These are phyloP conservation scores for Hestina assimilis DNA, from an alignment of 1,140 invertebrate genomes.

Conservation along the genomic window DNA sequence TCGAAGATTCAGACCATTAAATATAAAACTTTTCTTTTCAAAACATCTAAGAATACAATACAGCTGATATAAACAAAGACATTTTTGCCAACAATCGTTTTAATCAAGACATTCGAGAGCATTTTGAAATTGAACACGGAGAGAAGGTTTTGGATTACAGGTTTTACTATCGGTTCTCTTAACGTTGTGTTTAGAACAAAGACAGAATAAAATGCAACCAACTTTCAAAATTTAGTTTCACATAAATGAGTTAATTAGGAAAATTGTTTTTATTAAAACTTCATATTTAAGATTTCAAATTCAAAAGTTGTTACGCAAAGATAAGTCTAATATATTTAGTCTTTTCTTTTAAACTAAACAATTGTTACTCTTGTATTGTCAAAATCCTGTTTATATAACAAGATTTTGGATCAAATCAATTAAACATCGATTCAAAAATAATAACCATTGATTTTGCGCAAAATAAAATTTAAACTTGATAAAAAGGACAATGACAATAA, in stretches of 20 bases:
- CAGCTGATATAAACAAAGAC: constrained; percentile 23
- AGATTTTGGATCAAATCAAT: too few species aligned
- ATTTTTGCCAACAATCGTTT: constrained; percentile 39
- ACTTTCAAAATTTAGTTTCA: neutral
- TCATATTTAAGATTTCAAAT: too few species aligned
- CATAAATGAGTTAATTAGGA: neutral
- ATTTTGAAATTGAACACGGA: constrained; percentile 30
- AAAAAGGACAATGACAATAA: too few species aligned
- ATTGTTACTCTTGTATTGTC: too few species aligned
- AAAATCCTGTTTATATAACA: too few species aligned
- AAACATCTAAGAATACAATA: neutral
- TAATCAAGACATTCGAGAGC: constrained; percentile 47
- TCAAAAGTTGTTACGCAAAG: too few species aligned
- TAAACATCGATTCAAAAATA: too few species aligned
- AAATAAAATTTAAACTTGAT: too few species aligned
- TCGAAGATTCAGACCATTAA: too few species aligned
- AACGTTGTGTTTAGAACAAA: constrained; percentile 9
- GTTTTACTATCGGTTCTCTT: constrained; percentile 8
- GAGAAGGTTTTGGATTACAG: constrained; percentile 22
- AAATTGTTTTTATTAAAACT: neutral
- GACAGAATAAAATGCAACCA: neutral
- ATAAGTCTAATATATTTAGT: too few species aligned
- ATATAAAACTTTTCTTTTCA: neutral
- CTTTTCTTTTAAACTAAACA: too few species aligned
- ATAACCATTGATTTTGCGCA: too few species aligned